These are phyloP conservation scores for pig (Sus scrofa) DNA, from an alignment of 2,113 vertebrate species.

Conservation along the genomic window T2T-Sscrofa CM000820.6:6548001-6548500, in stretches of 20 bases:
- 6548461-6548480: not conserved
- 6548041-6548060: not conserved
- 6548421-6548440: constrained; percentile 26
- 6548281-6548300: not conserved
- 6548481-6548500: constrained; percentile 18
- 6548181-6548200: not conserved
- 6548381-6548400: not conserved
- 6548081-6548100: not conserved
- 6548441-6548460: not conserved
- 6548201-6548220: not conserved
- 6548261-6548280: not conserved
- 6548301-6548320: not conserved
- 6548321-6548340: not conserved
- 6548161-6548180: not conserved
- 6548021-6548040: not conserved
- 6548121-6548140: not conserved
- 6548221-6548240: not conserved
- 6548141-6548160: not conserved
- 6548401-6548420: constrained; percentile 7
- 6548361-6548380: not conserved
- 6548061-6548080: not conserved
- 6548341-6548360: not conserved
- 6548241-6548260: not conserved
- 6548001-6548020: not conserved
- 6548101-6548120: not conserved